Percentiles rank a stretch among this genome's conserved stretches.
These are phyloP conservation scores for Leguminivora glycinivorella DNA, from an alignment of 1,140 invertebrate genomes.

Conservation along the genomic window DNA sequence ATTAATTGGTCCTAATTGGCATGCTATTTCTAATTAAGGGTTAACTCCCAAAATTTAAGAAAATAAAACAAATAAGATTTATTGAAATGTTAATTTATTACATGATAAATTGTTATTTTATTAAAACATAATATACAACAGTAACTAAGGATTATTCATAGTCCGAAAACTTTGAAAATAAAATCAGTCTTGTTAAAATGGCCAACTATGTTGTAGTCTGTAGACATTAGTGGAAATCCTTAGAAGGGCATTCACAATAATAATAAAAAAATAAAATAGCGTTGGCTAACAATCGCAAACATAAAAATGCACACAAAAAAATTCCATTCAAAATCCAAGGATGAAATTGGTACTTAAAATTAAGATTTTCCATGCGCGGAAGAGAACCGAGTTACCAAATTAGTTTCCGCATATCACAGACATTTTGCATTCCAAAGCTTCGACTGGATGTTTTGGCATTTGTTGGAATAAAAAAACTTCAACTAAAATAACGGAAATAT, in stretches of 20 bases:
- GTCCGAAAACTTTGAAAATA: slow-evolving; percentile 69
- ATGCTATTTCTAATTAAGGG: too few species aligned
- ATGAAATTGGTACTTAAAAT: slow-evolving; percentile 62
- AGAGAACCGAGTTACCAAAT: slow-evolving; percentile 32
- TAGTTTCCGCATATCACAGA: slow-evolving; percentile 56
- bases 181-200: slow-evolving; percentile 78
- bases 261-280: slow-evolving; percentile 54
- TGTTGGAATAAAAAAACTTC: slow-evolving; percentile 39
- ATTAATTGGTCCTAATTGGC: too few species aligned
- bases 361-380: slow-evolving; percentile 41
- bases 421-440: slow-evolving; percentile 51
- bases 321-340: slow-evolving; percentile 59
- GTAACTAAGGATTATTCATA: slow-evolving; percentile 70
- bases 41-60: neutral
- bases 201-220: slow-evolving; percentile 65
- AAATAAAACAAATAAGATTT: slow-evolving; percentile 39
- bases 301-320: slow-evolving; percentile 58
- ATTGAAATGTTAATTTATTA: slow-evolving; percentile 76
- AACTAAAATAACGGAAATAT: slow-evolving; percentile 37
- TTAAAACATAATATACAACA: slow-evolving; percentile 71
- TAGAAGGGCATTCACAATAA: slow-evolving; percentile 54
- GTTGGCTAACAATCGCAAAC: slow-evolving; percentile 56
- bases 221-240: slow-evolving; percentile 53
- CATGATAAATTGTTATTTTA: slow-evolving; percentile 71
- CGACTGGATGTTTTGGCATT: slow-evolving; percentile 38